These are phyloP conservation scores for Tyto alba DNA, from an alignment of 2,113 vertebrate genomes.

Conservation along the genomic window DNA sequence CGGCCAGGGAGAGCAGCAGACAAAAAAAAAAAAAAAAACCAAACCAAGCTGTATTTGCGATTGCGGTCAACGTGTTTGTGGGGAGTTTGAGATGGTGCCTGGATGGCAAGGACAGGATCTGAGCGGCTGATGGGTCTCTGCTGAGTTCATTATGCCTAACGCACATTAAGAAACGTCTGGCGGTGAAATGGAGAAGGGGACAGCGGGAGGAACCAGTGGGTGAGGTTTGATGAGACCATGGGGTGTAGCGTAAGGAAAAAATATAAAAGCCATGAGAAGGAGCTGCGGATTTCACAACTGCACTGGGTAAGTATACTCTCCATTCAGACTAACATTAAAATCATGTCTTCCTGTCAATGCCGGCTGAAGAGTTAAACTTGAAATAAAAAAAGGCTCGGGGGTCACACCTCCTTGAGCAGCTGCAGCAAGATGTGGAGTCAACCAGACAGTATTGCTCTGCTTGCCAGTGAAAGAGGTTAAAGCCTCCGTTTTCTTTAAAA, in stretches of 20 bases:
- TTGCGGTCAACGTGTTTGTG: rapidly evolving
- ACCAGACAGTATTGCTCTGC: not conserved
- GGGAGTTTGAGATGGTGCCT: too few relatives aligned
- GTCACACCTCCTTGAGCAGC: not conserved
- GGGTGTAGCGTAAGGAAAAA: not conserved
- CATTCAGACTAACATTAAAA: rapidly evolving
- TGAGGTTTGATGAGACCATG: not conserved
- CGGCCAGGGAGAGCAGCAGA: not conserved
- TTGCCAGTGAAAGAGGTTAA: not conserved
- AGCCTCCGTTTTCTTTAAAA: not conserved
- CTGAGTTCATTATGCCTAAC: not conserved
- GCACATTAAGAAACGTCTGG: not conserved
- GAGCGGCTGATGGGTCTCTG: not conserved
- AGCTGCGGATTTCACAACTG: not conserved
- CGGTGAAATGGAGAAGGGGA: too few relatives aligned
- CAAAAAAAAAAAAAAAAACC: too few relatives aligned
- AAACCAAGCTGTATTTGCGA: rapidly evolving
- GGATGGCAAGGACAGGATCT: not conserved
- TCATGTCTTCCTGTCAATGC: rapidly evolving
- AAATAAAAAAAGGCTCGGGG: not conserved
- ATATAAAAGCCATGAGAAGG: rapidly evolving
- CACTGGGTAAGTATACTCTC: not conserved
- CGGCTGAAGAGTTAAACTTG: not conserved
- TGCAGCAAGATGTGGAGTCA: not conserved
- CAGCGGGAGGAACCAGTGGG: rapidly evolving